These are phyloP conservation scores for Lipotes vexillifer DNA, from an alignment of 2,113 vertebrate genomes.

Conservation along the genomic window DNA sequence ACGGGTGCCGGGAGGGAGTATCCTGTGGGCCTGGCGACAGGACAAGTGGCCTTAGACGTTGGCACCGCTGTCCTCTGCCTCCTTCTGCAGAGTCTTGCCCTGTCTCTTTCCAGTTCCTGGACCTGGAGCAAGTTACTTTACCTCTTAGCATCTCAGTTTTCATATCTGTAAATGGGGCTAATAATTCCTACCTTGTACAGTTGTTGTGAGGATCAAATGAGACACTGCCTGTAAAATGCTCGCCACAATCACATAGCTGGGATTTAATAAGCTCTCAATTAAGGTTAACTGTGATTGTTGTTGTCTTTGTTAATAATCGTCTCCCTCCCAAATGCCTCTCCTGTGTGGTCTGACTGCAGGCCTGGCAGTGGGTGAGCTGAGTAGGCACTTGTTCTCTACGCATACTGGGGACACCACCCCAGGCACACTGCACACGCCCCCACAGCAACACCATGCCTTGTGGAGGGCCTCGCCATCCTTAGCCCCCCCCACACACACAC, in stretches of 20 bases:
- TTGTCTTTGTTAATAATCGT: conserved; percentile 56
- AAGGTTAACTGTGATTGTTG: conserved; percentile 58
- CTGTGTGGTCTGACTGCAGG: conserved; percentile 29
- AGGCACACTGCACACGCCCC: not conserved
- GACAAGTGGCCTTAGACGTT: not conserved
- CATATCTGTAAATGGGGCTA: conserved; percentile 31
- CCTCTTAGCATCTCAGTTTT: conserved; percentile 50
- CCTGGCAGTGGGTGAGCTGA: not conserved
- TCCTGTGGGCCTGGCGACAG: not conserved
- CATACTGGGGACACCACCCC: not conserved
- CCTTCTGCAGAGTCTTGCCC: not conserved
- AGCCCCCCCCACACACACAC: not conserved
- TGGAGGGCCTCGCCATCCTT: not conserved
- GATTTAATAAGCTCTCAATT: conserved; percentile 35
- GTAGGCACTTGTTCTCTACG: not conserved
- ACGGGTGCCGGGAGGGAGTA: not conserved
- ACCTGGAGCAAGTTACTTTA: not conserved
- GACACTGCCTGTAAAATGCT: conserved; percentile 55
- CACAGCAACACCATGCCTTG: not conserved
- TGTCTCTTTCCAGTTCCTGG: conserved; percentile 7
- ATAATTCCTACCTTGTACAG: conserved; percentile 25
- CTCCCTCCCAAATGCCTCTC: not conserved
- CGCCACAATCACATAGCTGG: conserved; percentile 33
- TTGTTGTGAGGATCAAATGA: conserved; percentile 33
- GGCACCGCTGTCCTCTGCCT: not conserved